Conservation (phyloP, 1,140 invertebrate species). For the Diorhabda sublineata region DNA sequence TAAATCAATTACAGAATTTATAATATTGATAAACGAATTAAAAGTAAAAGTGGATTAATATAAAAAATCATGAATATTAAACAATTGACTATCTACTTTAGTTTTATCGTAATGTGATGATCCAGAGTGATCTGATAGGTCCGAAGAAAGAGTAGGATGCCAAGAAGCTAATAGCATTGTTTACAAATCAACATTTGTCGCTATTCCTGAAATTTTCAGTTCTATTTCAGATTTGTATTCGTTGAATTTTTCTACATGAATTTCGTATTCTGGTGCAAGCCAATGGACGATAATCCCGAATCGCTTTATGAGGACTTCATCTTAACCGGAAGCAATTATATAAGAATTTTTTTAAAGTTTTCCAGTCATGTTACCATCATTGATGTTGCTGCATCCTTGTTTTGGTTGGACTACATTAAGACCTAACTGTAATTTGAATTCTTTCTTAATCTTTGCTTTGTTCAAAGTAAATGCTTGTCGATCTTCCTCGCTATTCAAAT, state of each 20-base stretch:
- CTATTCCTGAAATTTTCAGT: background rate
- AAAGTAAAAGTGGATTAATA: too few species aligned
- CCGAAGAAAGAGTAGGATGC: too few species aligned
- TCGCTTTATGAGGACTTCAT: conserved; percentile 20
- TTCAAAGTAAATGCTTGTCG: conserved; percentile 13
- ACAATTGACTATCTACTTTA: too few species aligned
- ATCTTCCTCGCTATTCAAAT: conserved; percentile 11
- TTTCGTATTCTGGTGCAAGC: conserved; percentile 29
- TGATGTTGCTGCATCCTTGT: conserved; percentile 29
- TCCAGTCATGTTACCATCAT: conserved; percentile 36
- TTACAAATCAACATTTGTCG: too few species aligned
- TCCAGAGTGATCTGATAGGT: too few species aligned
- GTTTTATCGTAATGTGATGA: too few species aligned
- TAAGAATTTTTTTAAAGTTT: conserved; percentile 31
- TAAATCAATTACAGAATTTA: too few species aligned
- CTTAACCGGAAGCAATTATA: conserved; percentile 19
- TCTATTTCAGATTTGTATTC: conserved; percentile 33
- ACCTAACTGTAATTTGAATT: conserved; percentile 21
- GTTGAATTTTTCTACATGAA: conserved; percentile 33
- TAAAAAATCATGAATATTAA: too few species aligned
- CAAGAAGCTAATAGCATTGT: too few species aligned
- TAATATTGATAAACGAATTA: too few species aligned
- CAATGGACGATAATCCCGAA: conserved; percentile 26
- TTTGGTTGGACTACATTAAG: conserved; percentile 33
- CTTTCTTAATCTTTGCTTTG: conserved; percentile 18